These are phyloP conservation scores for Chelonus formosanus DNA, from an alignment of 2,888 invertebrate species.

Conservation along the genomic window DNA sequence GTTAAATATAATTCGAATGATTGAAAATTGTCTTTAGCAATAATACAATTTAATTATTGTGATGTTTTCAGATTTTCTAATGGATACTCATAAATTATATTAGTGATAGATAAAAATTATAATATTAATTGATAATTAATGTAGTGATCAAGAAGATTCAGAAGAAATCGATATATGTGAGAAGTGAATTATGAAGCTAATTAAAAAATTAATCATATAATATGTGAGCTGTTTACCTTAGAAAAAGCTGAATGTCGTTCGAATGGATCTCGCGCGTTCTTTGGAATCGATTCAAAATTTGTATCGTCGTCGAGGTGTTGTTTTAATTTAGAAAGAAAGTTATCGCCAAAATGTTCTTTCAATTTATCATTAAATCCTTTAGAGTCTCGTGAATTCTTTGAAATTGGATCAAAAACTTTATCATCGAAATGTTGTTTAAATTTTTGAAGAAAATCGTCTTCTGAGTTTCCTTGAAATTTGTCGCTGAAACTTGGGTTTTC, in stretches of 20 bases:
- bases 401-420: conserved; percentile 53
- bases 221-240: conserved; percentile 45
- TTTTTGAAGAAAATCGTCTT: conserved; percentile 58
- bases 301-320: conserved; percentile 55
- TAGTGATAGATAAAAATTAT: too few relatives aligned
- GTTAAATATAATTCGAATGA: too few relatives aligned
- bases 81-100: too few relatives aligned
- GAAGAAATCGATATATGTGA: too few relatives aligned
- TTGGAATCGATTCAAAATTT: conserved; percentile 31
- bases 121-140: too few relatives aligned
- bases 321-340: conserved; percentile 54
- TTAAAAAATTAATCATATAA: too few relatives aligned
- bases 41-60: too few relatives aligned
- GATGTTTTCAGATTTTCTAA: too few relatives aligned
- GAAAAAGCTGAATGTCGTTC: conserved; percentile 43
- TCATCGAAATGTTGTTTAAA: conserved; percentile 59
- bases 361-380: conserved; percentile 54
- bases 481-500: conserved; percentile 59
- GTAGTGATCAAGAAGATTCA: too few relatives aligned
- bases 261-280: conserved; percentile 20
- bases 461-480: conserved; percentile 55
- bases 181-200: too few relatives aligned
- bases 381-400: conserved; percentile 44
- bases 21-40: too few relatives aligned
- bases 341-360: conserved; percentile 57